Evolutionary conservation across 2,797 vertebrate genomes (phyloP).

Genomic region (Periparus ater): DNA sequence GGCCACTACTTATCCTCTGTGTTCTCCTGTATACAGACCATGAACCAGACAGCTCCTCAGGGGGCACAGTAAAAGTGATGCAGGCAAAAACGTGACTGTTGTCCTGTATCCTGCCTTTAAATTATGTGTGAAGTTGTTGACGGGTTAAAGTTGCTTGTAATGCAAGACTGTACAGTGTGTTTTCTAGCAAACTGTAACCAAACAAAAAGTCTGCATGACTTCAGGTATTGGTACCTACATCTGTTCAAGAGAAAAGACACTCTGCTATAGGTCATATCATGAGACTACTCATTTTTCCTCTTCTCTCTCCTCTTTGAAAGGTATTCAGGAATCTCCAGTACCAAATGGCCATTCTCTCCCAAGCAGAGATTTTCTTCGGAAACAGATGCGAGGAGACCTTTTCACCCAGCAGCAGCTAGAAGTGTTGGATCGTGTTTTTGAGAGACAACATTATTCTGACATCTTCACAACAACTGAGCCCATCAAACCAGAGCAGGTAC

Average conservation of each 20-base stretch:
- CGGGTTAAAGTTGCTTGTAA: neutral
- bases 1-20: no score
- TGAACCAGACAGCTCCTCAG: neutral
- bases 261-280: neutral
- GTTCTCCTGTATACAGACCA: neutral
- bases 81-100: fast-evolving
- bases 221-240: neutral
- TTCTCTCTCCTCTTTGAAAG: constrained; percentile 74
- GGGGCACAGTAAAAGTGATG: neutral
- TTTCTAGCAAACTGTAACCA: neutral
- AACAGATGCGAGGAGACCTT: constrained; percentile 98
- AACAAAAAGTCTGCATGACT: neutral
- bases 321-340: constrained; percentile 93
- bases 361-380: constrained; percentile 97
- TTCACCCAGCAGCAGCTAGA: constrained; percentile 98
- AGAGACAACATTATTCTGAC: constrained; percentile 92
- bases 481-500: constrained; percentile 92
- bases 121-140: neutral
- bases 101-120: neutral
- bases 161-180: neutral
- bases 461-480: constrained; percentile 90
- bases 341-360: constrained; percentile 92
- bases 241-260: neutral
- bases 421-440: constrained; percentile 95
- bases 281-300: neutral